A percentile compares a stretch with the other conserved stretches of the same genome.
These are phyloP conservation scores for Caenorhabditis briggsae DNA, from an alignment of 1,140 invertebrate genomes.

Conservation along the genomic window DNA sequence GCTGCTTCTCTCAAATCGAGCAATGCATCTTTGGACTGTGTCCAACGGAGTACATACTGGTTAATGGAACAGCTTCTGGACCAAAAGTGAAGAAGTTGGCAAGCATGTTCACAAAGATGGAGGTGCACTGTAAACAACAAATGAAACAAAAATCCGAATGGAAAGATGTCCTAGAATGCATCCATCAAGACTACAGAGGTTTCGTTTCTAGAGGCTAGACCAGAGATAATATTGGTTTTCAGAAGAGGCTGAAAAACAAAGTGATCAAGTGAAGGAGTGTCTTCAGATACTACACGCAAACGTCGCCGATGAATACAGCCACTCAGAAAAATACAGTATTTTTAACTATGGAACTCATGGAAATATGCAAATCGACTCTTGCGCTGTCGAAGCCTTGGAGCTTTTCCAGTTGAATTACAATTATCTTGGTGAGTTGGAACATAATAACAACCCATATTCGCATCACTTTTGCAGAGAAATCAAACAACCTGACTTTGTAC, in stretches of 20 bases:
- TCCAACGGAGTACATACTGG: constrained; percentile 52
- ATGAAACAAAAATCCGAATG: constrained; percentile 14
- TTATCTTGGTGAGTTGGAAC: constrained; percentile 13
- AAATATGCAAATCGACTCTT: constrained; percentile 60
- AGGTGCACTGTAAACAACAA: constrained; percentile 12
- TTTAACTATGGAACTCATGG: constrained; percentile 49
- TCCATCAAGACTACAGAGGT: constrained; percentile 7
- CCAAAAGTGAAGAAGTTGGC: background rate
- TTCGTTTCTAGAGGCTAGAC: background rate
- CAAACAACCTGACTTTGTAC: constrained; percentile 59
- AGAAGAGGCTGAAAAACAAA: constrained; percentile 24
- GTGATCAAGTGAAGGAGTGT: background rate
- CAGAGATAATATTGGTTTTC: background rate
- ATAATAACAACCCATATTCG: background rate
- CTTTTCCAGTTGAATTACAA: constrained; percentile 60
- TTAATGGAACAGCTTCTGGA: background rate
- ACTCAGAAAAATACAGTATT: constrained; percentile 49
- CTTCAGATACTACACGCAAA: constrained; percentile 1
- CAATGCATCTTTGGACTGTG: constrained; percentile 53
- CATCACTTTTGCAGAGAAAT: constrained; percentile 21
- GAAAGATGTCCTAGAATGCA: background rate
- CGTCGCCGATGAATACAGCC: constrained; percentile 15
- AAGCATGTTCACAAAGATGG: constrained; percentile 20
- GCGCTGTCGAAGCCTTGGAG: constrained; percentile 59
- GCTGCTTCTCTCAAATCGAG: constrained; percentile 52